Percentiles rank a stretch among this genome's conserved stretches.
Conservation (phyloP, 2,888 invertebrate genomes). For the Agonopterix alstromeriana region DNA sequence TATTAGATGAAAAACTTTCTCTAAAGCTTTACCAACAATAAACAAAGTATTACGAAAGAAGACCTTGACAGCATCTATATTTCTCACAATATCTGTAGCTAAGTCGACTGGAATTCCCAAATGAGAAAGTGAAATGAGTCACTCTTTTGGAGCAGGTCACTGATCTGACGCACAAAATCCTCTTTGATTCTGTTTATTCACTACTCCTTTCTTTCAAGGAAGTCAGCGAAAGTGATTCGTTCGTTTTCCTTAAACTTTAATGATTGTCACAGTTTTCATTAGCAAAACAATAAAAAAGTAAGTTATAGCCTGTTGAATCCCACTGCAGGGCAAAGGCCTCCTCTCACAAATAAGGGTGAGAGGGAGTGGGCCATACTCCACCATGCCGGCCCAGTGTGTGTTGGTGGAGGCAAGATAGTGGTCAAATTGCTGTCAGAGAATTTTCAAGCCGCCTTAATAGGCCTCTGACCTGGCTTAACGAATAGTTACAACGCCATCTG, state of each 20-base stretch:
- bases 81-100: not conserved
- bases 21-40: not conserved
- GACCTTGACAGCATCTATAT: not conserved
- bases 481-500: too few species aligned
- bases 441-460: too few species aligned
- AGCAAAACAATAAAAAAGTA: not conserved
- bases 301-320: too few species aligned
- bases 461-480: too few species aligned
- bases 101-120: conserved; percentile 22
- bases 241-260: conserved; percentile 2
- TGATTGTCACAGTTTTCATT: not conserved
- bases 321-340: too few species aligned
- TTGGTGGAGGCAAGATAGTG: too few species aligned
- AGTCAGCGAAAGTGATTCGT: conserved; percentile 32
- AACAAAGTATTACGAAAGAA: conserved; percentile 3
- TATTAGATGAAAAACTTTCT: not conserved
- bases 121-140: conserved; percentile 56
- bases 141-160: conserved; percentile 22
- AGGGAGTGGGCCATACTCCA: too few species aligned
- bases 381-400: too few species aligned
- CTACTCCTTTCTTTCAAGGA: conserved; percentile 15
- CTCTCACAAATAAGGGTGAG: too few species aligned
- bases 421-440: too few species aligned
- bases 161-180: conserved; percentile 18
- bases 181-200: conserved; percentile 14